Percentiles rank a stretch among this genome's conserved stretches.
phyloP scores from a whole-genome alignment of 2,797 vertebrate species.

The Pelochelys cantorii region DNA sequence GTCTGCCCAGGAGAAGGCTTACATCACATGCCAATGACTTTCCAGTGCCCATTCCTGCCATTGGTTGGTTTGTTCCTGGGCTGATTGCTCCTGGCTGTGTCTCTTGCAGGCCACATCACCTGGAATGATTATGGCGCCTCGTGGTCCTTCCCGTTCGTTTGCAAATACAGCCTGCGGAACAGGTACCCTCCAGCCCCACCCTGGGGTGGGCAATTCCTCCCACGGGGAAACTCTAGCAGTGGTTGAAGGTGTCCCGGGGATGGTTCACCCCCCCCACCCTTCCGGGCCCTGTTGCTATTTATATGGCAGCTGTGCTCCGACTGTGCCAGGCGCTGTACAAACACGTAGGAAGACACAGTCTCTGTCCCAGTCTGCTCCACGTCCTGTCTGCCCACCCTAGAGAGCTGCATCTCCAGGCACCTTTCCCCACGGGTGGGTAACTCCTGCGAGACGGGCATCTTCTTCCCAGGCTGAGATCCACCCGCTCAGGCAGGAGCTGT shows the following conservation, averaged over 20 bases:
- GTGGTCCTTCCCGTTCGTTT: background rate
- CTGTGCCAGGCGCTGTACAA: background rate
- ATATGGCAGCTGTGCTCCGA: background rate
- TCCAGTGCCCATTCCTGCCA: background rate
- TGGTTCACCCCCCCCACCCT: background rate
- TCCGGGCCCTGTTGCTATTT: background rate
- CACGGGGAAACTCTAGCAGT: background rate
- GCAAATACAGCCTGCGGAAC: background rate
- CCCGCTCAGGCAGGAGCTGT: no score
- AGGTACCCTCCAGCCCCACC: background rate
- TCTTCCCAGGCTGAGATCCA: no score
- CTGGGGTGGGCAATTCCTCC: accelerated
- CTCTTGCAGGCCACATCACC: background rate
- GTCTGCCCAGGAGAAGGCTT: no score
- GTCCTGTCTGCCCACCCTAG: background rate
- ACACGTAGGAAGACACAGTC: background rate
- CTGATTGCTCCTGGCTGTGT: background rate
- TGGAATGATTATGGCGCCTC: background rate
- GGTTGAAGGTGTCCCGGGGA: background rate
- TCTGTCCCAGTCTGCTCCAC: background rate
- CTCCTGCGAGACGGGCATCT: no score
- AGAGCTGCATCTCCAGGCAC: background rate
- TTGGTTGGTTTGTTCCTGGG: background rate
- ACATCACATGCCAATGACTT: background rate
- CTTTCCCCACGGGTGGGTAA: background rate